Evolutionary conservation across 1,140 invertebrate species (phyloP), one percentile per base, ranked within the genome.

Genomic region (Drosophila orosa): DNA sequence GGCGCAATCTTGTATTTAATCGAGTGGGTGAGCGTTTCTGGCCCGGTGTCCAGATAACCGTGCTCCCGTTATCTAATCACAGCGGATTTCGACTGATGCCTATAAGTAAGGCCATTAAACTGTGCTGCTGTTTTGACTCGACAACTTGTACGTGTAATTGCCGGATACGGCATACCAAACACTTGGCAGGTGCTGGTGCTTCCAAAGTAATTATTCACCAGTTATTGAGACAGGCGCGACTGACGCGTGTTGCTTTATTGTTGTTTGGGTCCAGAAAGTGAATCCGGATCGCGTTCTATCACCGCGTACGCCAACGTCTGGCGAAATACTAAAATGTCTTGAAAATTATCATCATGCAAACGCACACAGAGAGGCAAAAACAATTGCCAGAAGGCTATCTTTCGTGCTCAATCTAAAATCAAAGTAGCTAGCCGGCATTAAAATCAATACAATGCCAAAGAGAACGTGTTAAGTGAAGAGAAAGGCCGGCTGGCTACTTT

Each of bases 31-130:
- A 58, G 84, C 83, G 80, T 19, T 31, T 33, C 35, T 22, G 52
- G 22, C 42, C 12, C 15, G 35, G 42, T 69, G 66, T 67, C 79
- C 69, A 82, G 77, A 79, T 84, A 71, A 72, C 61, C 35, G 31
- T 58, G 48, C 31, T 31, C 33, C n/a, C 29, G 56, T 74, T 81
- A 69, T 81, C 78, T 86, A 81, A 85, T 86, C 80, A 42, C 19
- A 19, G 33, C 13, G 29, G 37, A 22, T 19, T 62, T 47, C 45
- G 33, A 47, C 31, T 39, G 33, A 63, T 74, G 58, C 69, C 54
- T 52, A 22, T 25, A 39, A 31, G 45, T 27, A 47, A 31, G 29
- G 50, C 12, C 17, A 27, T 52, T 50, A n/a, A 45, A 27, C 13
- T 7, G 19, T 22, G 27, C 22, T 62, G 24, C 37, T 29, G 19